Evolutionary conservation across 2,797 vertebrate genomes (phyloP).

Genomic region (Corythornis leucogaster): DNA sequence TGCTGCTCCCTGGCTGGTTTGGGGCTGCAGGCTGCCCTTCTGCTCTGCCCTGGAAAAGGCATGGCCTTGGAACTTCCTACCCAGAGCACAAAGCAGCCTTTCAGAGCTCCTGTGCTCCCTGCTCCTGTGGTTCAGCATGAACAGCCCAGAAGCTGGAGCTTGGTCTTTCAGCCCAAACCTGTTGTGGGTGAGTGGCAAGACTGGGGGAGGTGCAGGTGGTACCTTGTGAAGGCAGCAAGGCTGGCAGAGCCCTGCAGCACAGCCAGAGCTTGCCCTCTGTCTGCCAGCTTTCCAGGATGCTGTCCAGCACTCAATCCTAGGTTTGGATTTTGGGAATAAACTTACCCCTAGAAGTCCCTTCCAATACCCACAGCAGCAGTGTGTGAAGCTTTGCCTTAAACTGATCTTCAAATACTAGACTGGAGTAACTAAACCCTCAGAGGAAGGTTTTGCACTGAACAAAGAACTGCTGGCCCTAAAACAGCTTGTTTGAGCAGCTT

Average conservation of each 20-base stretch:
- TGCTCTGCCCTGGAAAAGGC: background rate
- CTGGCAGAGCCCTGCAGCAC: background rate
- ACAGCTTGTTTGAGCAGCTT: background rate
- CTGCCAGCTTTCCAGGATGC: background rate
- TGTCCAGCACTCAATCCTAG: background rate
- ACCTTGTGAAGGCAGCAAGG: accelerated
- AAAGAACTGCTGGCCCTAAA: background rate
- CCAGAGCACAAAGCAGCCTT: slow-evolving; percentile 33
- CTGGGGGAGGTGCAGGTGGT: background rate
- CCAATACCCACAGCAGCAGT: background rate
- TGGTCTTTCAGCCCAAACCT: background rate
- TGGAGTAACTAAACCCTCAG: background rate
- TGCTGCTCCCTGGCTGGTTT: slow-evolving; percentile 7
- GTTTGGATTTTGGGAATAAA: background rate
- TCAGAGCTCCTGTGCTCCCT: background rate
- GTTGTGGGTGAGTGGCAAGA: background rate
- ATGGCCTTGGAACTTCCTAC: background rate
- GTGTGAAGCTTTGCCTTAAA: background rate
- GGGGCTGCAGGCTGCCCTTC: background rate
- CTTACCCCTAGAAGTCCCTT: background rate
- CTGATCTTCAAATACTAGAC: background rate
- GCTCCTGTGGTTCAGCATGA: background rate
- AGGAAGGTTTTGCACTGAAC: background rate
- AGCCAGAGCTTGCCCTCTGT: background rate
- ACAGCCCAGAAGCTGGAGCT: background rate